phyloP scores from a whole-genome alignment of 2,797 vertebrate genomes.

The Ctenosaura bakeri region DNA sequence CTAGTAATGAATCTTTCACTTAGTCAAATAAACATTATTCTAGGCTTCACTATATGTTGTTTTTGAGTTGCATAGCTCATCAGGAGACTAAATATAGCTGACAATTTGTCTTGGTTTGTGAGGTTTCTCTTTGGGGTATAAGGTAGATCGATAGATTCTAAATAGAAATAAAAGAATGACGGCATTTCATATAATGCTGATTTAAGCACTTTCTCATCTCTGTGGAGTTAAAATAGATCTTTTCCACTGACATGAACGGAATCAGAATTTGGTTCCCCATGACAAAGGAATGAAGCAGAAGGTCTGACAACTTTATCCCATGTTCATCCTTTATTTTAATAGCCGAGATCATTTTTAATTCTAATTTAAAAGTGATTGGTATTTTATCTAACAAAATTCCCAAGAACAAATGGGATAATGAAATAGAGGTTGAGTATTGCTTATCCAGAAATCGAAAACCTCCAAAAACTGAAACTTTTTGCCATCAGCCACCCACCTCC shows the following conservation, averaged over 20 bases:
- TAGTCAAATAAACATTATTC: not conserved
- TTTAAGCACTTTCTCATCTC: not conserved
- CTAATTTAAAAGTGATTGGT: not conserved
- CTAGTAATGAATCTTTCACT: not conserved
- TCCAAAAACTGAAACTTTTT: too few species aligned
- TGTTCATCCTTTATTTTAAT: not conserved
- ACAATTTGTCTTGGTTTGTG: not conserved
- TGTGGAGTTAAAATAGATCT: not conserved
- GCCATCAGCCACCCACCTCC: too few species aligned
- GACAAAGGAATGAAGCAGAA: not conserved
- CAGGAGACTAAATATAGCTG: not conserved
- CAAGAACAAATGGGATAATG: not conserved
- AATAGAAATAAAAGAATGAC: constrained; percentile 17
- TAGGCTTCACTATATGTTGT: not conserved
- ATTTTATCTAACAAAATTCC: not conserved
- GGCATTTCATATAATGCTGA: constrained; percentile 10
- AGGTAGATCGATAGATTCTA: not conserved
- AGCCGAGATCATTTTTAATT: constrained; percentile 2
- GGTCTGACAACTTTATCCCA: not conserved
- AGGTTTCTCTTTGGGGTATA: not conserved
- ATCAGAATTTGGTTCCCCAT: not conserved
- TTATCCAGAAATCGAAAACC: too few species aligned
- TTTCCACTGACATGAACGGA: not conserved
- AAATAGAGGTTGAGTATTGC: too few species aligned
- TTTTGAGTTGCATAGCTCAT: not conserved